A percentile compares a stretch with the other conserved stretches of the same genome.
Conservation (phyloP, 2,888 invertebrate species). For the Calephelis perditalis region DNA sequence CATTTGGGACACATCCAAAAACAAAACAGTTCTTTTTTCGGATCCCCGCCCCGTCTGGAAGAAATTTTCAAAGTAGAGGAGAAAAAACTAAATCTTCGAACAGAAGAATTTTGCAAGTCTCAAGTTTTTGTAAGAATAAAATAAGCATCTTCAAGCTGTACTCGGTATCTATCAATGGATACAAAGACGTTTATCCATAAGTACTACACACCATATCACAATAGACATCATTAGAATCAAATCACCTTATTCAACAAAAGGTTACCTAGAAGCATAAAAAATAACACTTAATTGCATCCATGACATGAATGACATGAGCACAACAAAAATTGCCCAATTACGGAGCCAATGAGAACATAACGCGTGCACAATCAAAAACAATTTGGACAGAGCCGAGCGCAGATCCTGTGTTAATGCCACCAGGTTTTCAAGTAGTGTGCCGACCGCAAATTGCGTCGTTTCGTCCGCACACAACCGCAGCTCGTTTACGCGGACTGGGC, state of each 20-base stretch:
- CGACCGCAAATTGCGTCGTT: conserved; percentile 51
- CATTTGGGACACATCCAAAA: too few species aligned
- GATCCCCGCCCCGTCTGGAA: too few species aligned
- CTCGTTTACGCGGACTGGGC: conserved; percentile 37
- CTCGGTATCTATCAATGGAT: too few species aligned
- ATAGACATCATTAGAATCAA: not conserved
- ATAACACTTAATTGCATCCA: conserved; percentile 18
- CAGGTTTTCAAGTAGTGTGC: conserved; percentile 42
- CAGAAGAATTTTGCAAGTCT: too few species aligned
- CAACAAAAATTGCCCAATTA: conserved; percentile 24
- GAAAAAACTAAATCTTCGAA: too few species aligned
- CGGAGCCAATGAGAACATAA: conserved; percentile 37
- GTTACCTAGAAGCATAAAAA: conserved; percentile 24
- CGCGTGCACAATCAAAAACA: conserved; percentile 59
- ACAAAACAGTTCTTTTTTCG: too few species aligned
- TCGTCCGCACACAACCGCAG: conserved; percentile 39
- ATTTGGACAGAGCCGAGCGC: conserved; percentile 46
- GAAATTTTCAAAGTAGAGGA: too few species aligned
- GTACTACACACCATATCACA: too few species aligned
- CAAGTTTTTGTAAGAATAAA: too few species aligned
- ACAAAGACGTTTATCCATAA: too few species aligned
- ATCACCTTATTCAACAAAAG: conserved; percentile 2
- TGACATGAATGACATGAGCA: conserved; percentile 13
- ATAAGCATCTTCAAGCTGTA: too few species aligned
- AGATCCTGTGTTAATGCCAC: conserved; percentile 59